These are phyloP conservation scores for Hirundichthys speculiger DNA, from an alignment of 2,113 vertebrate species.

Conservation along the genomic window DNA sequence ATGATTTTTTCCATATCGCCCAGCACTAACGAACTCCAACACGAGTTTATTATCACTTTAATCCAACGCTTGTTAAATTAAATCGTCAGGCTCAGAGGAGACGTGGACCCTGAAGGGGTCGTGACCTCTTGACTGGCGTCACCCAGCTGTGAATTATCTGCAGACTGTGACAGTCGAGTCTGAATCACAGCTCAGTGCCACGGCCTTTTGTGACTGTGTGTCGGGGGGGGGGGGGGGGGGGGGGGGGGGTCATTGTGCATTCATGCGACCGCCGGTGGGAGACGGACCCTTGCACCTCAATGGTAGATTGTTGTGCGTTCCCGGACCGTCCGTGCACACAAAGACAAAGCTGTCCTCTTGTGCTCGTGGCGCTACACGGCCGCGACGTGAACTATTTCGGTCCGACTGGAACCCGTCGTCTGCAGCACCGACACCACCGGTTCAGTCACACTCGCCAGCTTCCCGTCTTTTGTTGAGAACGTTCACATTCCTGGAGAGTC, in stretches of 20 bases:
- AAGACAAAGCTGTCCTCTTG: slow-evolving; percentile 46
- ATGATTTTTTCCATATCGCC: too few relatives aligned
- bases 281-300: slow-evolving; percentile 66
- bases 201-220: slow-evolving; percentile 7
- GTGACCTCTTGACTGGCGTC: background rate
- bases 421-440: background rate
- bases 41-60: too few relatives aligned
- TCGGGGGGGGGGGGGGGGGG: background rate
- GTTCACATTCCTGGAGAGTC: too few relatives aligned
- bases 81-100: too few relatives aligned
- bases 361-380: background rate
- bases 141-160: slow-evolving; percentile 34
- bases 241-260: slow-evolving; percentile 56
- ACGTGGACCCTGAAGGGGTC: too few relatives aligned
- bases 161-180: slow-evolving; percentile 2
- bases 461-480: too few relatives aligned
- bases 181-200: slow-evolving; percentile 21
- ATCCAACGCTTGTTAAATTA: too few relatives aligned
- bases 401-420: background rate
- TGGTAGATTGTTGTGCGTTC: slow-evolving; percentile 64
- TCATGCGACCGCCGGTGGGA: slow-evolving; percentile 46
- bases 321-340: slow-evolving; percentile 48
- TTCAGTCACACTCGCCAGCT: too few relatives aligned
- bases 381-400: background rate
- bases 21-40: too few relatives aligned